phyloP scores from a whole-genome alignment of 2,797 vertebrate species.

The Macropus fuliginosus region DNA sequence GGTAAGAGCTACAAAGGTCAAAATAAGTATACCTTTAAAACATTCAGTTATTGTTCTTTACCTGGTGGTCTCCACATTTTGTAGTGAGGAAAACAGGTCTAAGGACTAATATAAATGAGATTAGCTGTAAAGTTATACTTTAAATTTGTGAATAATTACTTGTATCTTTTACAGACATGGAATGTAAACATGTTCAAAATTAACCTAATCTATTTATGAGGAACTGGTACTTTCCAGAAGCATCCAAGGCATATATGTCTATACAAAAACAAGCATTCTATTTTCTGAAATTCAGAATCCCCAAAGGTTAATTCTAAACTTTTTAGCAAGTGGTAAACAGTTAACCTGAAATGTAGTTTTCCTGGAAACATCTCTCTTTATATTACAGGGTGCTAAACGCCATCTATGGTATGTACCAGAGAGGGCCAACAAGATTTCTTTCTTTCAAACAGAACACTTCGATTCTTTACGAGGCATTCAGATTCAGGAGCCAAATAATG shows the following conservation, averaged over 20 bases:
- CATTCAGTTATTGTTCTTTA: background rate
- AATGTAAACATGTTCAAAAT: background rate
- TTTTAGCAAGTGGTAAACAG: background rate
- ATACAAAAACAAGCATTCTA: background rate
- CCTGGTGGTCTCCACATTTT: background rate
- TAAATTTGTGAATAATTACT: background rate
- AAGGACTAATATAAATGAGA: background rate
- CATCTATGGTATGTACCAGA: background rate
- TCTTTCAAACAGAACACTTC: background rate
- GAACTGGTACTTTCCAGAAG: background rate
- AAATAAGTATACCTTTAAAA: background rate
- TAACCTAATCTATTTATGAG: background rate
- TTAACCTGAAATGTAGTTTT: too few relatives aligned
- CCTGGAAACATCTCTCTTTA: background rate
- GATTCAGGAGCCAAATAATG: background rate
- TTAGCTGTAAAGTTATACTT: background rate
- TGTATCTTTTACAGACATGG: background rate
- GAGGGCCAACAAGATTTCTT: background rate
- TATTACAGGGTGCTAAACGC: background rate
- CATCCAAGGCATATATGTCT: background rate
- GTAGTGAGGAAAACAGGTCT: background rate
- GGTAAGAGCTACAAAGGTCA: background rate
- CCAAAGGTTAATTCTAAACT: background rate
- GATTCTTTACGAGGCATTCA: background rate
- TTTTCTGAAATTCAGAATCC: background rate